Conservation (phyloP, 1,140 invertebrate genomes). For the Pseudachorutes palmiensis region DNA sequence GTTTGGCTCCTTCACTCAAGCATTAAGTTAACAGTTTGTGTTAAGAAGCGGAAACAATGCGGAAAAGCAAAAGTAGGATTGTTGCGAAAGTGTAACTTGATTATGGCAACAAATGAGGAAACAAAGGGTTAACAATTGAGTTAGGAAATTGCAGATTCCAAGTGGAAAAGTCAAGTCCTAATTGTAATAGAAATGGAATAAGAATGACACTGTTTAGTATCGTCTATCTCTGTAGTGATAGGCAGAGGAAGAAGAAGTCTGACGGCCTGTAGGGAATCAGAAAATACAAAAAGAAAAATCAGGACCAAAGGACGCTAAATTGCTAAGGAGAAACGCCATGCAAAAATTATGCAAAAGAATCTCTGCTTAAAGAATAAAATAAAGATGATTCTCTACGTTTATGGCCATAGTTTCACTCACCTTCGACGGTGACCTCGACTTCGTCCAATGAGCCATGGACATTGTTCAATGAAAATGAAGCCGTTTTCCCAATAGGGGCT, state of each 20-base stretch:
- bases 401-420: conserved; percentile 50
- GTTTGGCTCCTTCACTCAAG: too few relatives aligned
- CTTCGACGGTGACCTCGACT: conserved; percentile 89
- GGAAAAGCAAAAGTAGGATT: too few relatives aligned
- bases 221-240: conserved; percentile 38
- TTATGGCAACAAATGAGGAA: too few relatives aligned
- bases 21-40: too few relatives aligned
- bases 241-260: conserved; percentile 38
- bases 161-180: neutral
- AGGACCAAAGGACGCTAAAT: conserved; percentile 16
- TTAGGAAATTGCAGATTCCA: neutral
- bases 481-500: conserved; percentile 62
- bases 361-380: neutral
- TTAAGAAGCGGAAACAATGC: too few relatives aligned
- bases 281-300: conserved; percentile 30
- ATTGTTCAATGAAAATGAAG: conserved; percentile 63
- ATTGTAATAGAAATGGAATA: conserved; percentile 11
- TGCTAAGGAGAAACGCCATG: neutral
- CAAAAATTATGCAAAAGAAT: neutral
- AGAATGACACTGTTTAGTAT: conserved; percentile 29
- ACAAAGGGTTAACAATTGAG: too few relatives aligned
- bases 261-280: conserved; percentile 32
- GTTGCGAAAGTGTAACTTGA: too few relatives aligned
- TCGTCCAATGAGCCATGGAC: conserved; percentile 75
- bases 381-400: too few relatives aligned